Evolutionary conservation across 2,888 invertebrate genomes (phyloP), one percentile per base, ranked within the genome.

Genomic region (Torymus texanus): DNA sequence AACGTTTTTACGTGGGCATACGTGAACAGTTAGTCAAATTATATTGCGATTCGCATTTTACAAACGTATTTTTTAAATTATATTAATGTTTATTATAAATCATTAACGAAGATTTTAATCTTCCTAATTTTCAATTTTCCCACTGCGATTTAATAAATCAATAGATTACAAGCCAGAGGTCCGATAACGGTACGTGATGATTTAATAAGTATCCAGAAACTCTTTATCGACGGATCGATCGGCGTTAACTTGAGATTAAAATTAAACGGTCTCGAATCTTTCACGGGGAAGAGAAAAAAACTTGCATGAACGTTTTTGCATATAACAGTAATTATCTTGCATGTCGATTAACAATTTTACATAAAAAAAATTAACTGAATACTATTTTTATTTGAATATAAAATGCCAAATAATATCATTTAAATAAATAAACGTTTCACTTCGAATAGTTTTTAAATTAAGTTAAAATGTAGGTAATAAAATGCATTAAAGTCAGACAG

Each of bases 171-270:
- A 21, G 41, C 18, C 51, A 24, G 63, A 63, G 51, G 58, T 66
- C 66, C 18, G 68, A 68, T 63, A 68, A 78, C 74, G 74, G 68
- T 73, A 74, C 16, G 24, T 58, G 68, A 78, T 67, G 72, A 73
- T 78, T 76, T 78, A 73, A 78, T 73, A 73, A 73, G 58, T 73
- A 67, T 67, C 29, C 73, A 41, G 16, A 2, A 41, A 66, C 51
- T 63, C 12, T 55, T 68, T 68, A 62, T 74, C 62, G 24, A 50
- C 5, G 16, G 62, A 78, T 61, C 21, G 50, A 68, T 74, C 76
- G 65, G 16, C 59, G 14, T 59, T 59, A 78, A 53, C 18, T 29
- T 16, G 29, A 72, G 59, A 66, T 72, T 72, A 72, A 65, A 66
- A 5, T 41, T 51, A 41, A 53, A 14, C 67, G 53, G 68, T 61